Evolutionary conservation across 2,888 invertebrate genomes (phyloP), one percentile per base, ranked within the genome.

Genomic region (Rhingia rostrata): DNA sequence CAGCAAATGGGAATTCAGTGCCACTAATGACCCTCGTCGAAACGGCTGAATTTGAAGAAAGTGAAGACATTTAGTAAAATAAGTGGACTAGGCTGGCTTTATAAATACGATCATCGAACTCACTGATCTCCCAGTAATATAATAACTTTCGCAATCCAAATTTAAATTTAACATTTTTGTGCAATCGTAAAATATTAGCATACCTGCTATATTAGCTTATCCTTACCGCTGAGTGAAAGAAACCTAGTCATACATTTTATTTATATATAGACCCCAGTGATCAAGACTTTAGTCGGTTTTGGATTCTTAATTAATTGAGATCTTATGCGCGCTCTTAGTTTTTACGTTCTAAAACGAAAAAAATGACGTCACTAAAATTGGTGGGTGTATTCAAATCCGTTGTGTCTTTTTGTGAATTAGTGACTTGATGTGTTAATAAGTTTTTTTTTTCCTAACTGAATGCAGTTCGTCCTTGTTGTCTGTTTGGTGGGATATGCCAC

Each of bases 281-380:
- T 22, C 66, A 37, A 51, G 64, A 6, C 70, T 75, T 84, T 74
- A 84, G 84, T 84, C 66, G 53, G 66, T 80, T 49, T 80, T 70
- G 49, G 64, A 70, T 37, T 54, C 47, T 70, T 47, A 84, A 53
- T 80, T 60, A 60, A 66, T 84, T 70, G 80, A 70, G 22, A 22
- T 22, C 80, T 84, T 75, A 66, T 56, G 54, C 47, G 73, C 49
- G 69, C 74, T 70, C 69, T 80, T 14, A 7, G 6, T 35, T 4
- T 49, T 49, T 30, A 22, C 10, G 49, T 49, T 4, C 30, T 49
- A 43, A 32, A 10, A 32, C 6, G 3, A 32, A 30, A 39, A 41
- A 61, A 47, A 64, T 64, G 39, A 6, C 51, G 14, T 64, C 37
- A 39, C 43, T 10, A 41, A 49, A 12, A 35, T 14, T 35, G 41